Evolutionary conservation across 2,797 vertebrate species (phyloP).

Genomic region (Sebastes vulpes): DNA sequence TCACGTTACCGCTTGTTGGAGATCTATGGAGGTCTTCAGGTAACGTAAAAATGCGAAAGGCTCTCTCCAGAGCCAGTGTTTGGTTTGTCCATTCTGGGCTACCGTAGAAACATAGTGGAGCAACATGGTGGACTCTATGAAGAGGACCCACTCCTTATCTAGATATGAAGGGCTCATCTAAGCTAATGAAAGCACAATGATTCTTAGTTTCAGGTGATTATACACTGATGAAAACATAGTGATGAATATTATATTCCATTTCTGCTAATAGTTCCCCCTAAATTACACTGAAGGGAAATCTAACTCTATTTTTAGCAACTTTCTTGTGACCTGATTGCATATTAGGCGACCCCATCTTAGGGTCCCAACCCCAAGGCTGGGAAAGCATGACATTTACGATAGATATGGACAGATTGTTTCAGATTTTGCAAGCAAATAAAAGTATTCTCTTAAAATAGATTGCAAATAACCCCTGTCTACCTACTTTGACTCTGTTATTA

Average conservation of each 20-base stretch:
- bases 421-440: not conserved
- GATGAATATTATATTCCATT: no score
- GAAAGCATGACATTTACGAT: not conserved
- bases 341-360: not conserved
- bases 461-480: not conserved
- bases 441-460: not conserved
- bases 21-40: fast-evolving
- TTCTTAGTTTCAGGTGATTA: no score
- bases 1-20: fast-evolving
- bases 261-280: no score
- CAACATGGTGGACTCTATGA: no score
- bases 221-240: fast-evolving
- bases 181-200: no score
- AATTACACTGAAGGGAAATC: not conserved
- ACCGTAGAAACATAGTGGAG: fast-evolving
- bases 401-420: not conserved
- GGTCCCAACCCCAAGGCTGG: not conserved
- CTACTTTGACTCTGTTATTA: not conserved
- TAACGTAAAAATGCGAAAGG: no score
- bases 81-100: no score
- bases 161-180: no score
- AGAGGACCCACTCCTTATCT: no score
- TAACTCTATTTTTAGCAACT: not conserved
- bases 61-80: no score
- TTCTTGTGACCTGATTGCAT: not conserved